Conservation (phyloP, 2,888 invertebrate species). For the Serripes groenlandicus region DNA sequence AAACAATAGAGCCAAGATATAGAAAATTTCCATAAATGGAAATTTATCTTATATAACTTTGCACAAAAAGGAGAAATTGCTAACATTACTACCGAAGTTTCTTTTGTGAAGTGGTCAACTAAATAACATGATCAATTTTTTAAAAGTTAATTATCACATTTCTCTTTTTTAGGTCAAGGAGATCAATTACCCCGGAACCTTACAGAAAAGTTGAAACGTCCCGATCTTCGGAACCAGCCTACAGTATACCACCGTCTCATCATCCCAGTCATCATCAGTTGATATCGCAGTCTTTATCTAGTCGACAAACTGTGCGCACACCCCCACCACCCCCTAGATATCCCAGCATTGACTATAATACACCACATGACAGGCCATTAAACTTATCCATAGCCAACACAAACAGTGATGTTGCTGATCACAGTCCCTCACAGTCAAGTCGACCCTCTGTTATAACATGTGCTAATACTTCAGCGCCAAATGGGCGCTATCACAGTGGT, state of each 20-base stretch:
- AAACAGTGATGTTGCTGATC: slow-evolving; percentile 37
- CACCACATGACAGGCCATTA: slow-evolving; percentile 75
- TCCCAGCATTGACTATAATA: slow-evolving; percentile 50
- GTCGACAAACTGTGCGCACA: slow-evolving; percentile 45
- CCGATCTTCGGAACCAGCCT: slow-evolving; percentile 43
- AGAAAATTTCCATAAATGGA: no score
- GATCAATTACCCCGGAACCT: slow-evolving; percentile 58
- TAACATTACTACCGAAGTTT: no score
- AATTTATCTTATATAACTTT: no score
- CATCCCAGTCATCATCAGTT: slow-evolving; percentile 22
- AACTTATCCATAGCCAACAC: slow-evolving; percentile 76
- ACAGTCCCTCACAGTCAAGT: slow-evolving; percentile 65
- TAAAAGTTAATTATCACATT: no score
- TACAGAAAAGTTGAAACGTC: slow-evolving; percentile 66
- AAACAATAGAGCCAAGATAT: no score
- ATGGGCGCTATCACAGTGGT: slow-evolving; percentile 56
- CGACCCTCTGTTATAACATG: slow-evolving; percentile 80
- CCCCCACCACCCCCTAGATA: slow-evolving; percentile 58
- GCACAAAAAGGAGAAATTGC: no score
- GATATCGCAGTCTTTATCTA: slow-evolving; percentile 37
- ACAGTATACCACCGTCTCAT: slow-evolving; percentile 13
- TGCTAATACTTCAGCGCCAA: slow-evolving; percentile 51
- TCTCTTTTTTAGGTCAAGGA: slow-evolving; percentile 54
- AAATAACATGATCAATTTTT: no score
- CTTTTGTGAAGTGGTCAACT: no score